Evolutionary conservation across 2,888 invertebrate species (phyloP).

Genomic region (Tenthredo distinguenda): DNA sequence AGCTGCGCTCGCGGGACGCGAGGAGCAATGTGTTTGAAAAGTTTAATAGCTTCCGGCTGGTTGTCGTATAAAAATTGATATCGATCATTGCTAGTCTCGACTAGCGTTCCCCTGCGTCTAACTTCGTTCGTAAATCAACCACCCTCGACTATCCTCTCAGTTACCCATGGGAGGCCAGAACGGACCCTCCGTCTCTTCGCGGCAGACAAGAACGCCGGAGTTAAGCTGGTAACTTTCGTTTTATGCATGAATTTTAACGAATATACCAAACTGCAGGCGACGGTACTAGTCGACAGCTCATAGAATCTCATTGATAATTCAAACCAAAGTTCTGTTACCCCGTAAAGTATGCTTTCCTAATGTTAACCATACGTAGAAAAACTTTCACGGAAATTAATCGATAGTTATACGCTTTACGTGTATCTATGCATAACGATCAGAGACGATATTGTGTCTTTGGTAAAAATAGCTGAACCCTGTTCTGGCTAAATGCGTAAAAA

Average conservation of each 20-base stretch:
- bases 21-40: slow-evolving; percentile 42
- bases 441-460: neutral
- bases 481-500: neutral
- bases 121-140: slow-evolving; percentile 70
- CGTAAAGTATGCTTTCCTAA: neutral
- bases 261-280: slow-evolving; percentile 12
- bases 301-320: slow-evolving; percentile 26
- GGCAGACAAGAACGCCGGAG: slow-evolving; percentile 28
- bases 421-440: neutral
- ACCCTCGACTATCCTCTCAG: slow-evolving; percentile 55
- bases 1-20: neutral
- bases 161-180: slow-evolving; percentile 57
- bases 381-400: neutral
- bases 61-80: slow-evolving; percentile 49
- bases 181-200: slow-evolving; percentile 56
- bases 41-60: slow-evolving; percentile 51
- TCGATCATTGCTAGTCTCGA: slow-evolving; percentile 52
- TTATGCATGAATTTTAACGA: slow-evolving; percentile 63
- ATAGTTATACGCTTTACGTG: neutral
- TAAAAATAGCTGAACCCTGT: neutral
- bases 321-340: neutral
- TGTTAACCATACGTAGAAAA: neutral
- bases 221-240: slow-evolving; percentile 62
- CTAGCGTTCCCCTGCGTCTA: slow-evolving; percentile 55
- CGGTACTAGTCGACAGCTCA: neutral